phyloP scores from a whole-genome alignment of 1,140 invertebrate species.

The Ericerus pela region DNA sequence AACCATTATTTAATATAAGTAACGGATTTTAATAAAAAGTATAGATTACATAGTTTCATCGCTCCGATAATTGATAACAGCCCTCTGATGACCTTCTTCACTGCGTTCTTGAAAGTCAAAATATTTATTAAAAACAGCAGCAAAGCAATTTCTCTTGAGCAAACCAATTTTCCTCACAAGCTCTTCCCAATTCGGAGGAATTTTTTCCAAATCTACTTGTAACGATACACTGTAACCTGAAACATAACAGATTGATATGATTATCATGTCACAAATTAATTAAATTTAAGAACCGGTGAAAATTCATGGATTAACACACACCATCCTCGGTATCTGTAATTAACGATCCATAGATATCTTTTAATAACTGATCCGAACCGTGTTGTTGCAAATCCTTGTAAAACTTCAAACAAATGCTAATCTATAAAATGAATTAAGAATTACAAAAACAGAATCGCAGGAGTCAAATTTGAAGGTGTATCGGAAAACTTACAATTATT shows the following conservation, averaged over 20 bases:
- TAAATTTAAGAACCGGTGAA: neutral
- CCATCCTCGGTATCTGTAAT: constrained; percentile 71
- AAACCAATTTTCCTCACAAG: constrained; percentile 84
- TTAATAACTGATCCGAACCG: constrained; percentile 90
- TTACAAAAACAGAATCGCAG: neutral
- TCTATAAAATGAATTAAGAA: constrained; percentile 40
- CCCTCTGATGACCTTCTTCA: constrained; percentile 76
- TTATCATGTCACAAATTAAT: too few species aligned
- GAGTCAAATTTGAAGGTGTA: neutral
- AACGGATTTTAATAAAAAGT: constrained; percentile 1
- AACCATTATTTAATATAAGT: too few species aligned
- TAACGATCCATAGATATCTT: constrained; percentile 74
- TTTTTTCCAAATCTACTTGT: constrained; percentile 80
- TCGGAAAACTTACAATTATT: constrained; percentile 61
- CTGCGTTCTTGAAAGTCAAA: constrained; percentile 94
- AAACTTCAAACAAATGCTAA: constrained; percentile 97
- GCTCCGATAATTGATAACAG: constrained; percentile 95
- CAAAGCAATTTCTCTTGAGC: constrained; percentile 96
- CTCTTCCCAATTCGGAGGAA: constrained; percentile 77
- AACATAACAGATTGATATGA: too few species aligned
- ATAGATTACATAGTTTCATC: constrained; percentile 92
- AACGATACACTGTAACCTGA: constrained; percentile 87
- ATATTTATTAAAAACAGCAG: constrained; percentile 98
- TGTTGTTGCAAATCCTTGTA: constrained; percentile 96
- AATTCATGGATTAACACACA: constrained; percentile 31